Evolutionary conservation across 2,888 invertebrate species (phyloP).

Genomic region (Odontothrips loti): DNA sequence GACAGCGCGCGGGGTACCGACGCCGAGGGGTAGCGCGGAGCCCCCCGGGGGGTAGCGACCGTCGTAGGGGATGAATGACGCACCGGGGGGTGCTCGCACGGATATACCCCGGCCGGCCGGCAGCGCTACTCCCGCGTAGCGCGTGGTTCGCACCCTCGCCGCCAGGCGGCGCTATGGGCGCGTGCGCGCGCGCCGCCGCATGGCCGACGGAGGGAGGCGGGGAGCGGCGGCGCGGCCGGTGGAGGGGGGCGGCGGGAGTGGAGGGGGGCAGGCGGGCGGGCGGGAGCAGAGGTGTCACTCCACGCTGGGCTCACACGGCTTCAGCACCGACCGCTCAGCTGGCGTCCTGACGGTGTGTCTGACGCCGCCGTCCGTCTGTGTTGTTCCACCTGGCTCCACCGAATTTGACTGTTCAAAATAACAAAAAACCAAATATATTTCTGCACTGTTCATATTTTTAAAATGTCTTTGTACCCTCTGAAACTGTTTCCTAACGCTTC

Average conservation of each 20-base stretch:
- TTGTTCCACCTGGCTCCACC: no score
- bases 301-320: neutral
- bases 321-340: neutral
- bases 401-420: no score
- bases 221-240: neutral
- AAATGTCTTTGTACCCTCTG: neutral
- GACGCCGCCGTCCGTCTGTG: no score
- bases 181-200: no score
- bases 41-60: neutral
- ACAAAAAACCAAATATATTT: no score
- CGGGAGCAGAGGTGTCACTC: constrained; percentile 1
- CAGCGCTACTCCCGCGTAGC: neutral
- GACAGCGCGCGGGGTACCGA: neutral
- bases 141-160: neutral
- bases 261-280: neutral
- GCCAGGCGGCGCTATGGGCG: neutral
- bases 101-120: neutral
- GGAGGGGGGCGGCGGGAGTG: neutral
- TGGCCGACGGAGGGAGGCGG: constrained; percentile 4
- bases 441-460: neutral
- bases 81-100: neutral
- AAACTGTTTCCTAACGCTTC: no score
- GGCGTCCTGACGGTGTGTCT: no score
- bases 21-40: neutral
- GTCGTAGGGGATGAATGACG: neutral